Evolutionary conservation across 2,797 vertebrate species (phyloP).

Genomic region (Argentina silus): DNA sequence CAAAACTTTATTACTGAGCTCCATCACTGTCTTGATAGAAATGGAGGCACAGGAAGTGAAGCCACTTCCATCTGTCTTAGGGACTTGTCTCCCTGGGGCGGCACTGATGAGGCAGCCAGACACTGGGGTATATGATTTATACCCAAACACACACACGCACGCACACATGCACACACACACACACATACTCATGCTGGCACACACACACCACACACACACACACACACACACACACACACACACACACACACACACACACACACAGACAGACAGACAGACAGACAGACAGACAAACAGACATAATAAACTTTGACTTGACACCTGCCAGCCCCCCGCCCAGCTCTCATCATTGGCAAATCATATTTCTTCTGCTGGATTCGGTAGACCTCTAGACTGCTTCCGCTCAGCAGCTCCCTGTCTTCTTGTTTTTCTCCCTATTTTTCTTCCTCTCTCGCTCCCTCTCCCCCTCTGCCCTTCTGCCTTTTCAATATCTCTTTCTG

Average conservation of each 20-base stretch:
- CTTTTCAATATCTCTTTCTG: background rate
- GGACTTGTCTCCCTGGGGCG: background rate
- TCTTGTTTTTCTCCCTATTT: background rate
- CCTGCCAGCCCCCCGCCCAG: background rate
- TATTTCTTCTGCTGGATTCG: slow-evolving; percentile 28
- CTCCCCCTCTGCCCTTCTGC: background rate
- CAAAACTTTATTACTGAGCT: background rate
- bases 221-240: too few species aligned
- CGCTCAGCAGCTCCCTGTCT: background rate
- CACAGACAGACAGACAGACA: too few species aligned
- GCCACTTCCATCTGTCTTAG: background rate
- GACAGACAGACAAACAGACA: too few species aligned
- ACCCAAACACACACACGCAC: too few species aligned
- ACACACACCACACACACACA: too few species aligned
- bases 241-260: too few species aligned
- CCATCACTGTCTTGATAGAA: background rate
- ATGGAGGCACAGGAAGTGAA: background rate
- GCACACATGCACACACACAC: too few species aligned
- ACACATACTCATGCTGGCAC: too few species aligned
- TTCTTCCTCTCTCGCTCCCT: background rate
- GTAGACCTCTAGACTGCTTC: background rate
- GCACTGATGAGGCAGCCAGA: background rate
- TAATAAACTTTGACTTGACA: too few species aligned
- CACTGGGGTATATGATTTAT: background rate
- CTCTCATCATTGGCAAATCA: slow-evolving; percentile 36